Conservation (phyloP, 2,888 invertebrate species). For the Harmothoe impar region DNA sequence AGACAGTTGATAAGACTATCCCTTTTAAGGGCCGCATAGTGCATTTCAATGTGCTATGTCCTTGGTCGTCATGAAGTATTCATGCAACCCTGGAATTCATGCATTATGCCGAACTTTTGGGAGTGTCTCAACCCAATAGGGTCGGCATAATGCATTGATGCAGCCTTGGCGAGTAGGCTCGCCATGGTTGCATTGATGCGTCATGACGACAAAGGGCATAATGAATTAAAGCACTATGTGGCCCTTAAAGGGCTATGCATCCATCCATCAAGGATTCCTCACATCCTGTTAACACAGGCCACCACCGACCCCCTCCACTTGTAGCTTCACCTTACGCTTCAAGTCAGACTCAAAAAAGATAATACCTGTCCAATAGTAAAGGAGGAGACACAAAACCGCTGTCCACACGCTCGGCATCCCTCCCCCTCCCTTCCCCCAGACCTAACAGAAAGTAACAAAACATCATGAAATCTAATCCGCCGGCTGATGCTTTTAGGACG, state of each 20-base stretch:
- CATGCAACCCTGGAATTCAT: no score
- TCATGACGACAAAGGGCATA: no score
- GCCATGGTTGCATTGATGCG: no score
- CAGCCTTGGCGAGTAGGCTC: no score
- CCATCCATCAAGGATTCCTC: slow-evolving; percentile 46
- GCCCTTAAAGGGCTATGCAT: no score
- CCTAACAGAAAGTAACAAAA: not conserved
- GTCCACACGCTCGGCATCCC: not conserved
- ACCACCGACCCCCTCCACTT: not conserved
- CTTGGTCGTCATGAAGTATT: no score
- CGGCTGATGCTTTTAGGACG: not conserved
- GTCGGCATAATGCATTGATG: no score
- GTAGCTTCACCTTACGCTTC: not conserved
- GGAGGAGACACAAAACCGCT: not conserved
- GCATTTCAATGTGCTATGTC: no score
- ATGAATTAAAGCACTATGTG: no score
- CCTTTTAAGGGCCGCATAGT: no score
- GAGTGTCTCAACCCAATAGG: no score
- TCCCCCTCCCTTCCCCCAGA: not conserved
- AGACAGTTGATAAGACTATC: slow-evolving; percentile 61
- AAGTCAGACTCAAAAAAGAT: not conserved
- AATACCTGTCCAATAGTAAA: not conserved
- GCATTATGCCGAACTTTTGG: no score
- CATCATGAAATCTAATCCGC: slow-evolving; percentile 19
- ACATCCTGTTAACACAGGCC: slow-evolving; percentile 43